Evolutionary conservation across 92 coral and sea anemone genomes (phyloP), one percentile per base, ranked within the genome.

Genomic region (Muricea muricata): DNA sequence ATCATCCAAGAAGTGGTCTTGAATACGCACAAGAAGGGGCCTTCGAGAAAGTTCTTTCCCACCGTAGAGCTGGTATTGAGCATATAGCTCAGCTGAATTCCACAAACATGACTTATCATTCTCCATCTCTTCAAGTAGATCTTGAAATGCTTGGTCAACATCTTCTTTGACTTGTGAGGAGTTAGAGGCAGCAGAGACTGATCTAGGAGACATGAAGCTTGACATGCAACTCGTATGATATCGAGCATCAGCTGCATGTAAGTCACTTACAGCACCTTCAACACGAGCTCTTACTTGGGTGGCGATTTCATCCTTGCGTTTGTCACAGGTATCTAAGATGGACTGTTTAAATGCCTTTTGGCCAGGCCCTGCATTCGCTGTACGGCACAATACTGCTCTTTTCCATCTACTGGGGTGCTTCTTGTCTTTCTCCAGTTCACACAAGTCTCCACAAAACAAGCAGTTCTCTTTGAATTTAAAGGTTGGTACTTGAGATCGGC

Each of bases 241-340:
- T 23, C 91, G 81, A 8, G 84, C 91, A 87, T 89, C 91, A 66
- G 95, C 84, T 31, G 95, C 91, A 55, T 72, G 92, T 75, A 92
- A 82, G 55, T 92, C 92, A 57, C 89, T 86, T 47, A 91, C 26
- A 77, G 94, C 94, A 4, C 90, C 86, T 60, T 83, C 89, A 24
- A 89, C 85, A 20, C 85, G 89, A 79, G 35, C 46, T 89, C 84
- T 84, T 32, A 89, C 87, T 39, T 88, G 56, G 37, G 60, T 20
- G 15, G 91, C 89, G 10, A 84, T 40, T 20, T 73, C 50, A 31
- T 88, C 91, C 42, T 71, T 81, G 28, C 92, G 83, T 89, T 78
- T 30, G n/a, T 24, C 35, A 47, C 92, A 91, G 18, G 33, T 72
- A 6, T 82, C 72, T 23, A 91, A 71, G n/a, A 91, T 88, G 34